Evolutionary conservation across 2,113 vertebrate species (phyloP).

Genomic region (Periophthalmodon schlosseri): DNA sequence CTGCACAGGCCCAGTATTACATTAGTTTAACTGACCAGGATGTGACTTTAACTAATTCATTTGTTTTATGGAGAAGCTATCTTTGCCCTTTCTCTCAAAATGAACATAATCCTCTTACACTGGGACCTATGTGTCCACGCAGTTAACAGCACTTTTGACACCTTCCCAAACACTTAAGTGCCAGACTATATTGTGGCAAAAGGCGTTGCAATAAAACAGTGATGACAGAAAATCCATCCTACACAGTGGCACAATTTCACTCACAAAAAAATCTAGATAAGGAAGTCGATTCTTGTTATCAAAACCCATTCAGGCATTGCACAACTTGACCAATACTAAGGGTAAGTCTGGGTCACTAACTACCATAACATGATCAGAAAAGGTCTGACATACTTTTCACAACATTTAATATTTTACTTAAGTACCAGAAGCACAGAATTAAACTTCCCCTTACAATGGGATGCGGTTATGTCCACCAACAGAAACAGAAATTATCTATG

Average conservation of each 20-base stretch:
- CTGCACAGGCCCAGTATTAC: background rate
- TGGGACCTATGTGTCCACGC: background rate
- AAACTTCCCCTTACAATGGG: background rate
- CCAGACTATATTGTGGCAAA: background rate
- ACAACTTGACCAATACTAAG: background rate
- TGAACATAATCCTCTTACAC: background rate
- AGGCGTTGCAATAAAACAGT: background rate
- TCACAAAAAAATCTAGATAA: background rate
- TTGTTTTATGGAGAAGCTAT: background rate
- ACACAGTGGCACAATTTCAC: background rate
- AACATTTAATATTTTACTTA: background rate
- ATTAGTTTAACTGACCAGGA: background rate
- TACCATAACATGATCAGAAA: constrained; percentile 8
- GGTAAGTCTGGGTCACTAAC: constrained; percentile 43
- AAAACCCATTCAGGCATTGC: constrained; percentile 21
- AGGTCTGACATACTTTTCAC: background rate
- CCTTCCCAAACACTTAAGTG: background rate
- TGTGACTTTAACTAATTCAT: background rate
- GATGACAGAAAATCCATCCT: background rate
- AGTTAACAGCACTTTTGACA: background rate
- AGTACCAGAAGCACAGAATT: background rate
- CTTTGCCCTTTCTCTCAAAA: background rate
- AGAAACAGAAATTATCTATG: constrained; percentile 56
- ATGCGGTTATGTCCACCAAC: background rate
- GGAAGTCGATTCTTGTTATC: constrained; percentile 18